phyloP scores from a whole-genome alignment of 2,888 invertebrate genomes.

The Auanema sp. region DNA sequence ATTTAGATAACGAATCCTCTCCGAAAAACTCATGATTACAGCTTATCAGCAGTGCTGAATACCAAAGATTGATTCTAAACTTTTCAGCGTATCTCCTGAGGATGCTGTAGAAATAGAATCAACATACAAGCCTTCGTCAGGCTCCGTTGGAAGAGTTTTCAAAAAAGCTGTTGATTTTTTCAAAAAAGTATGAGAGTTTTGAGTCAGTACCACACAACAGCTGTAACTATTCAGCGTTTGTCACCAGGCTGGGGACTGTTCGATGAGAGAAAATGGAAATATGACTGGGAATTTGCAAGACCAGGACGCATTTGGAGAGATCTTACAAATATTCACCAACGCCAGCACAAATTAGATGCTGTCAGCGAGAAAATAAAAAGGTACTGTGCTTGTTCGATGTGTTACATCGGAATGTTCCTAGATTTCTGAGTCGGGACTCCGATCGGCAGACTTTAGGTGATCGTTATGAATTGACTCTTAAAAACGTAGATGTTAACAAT shows the following conservation, averaged over 20 bases:
- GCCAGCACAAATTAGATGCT: slow-evolving; percentile 13
- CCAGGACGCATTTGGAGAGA: slow-evolving; percentile 23
- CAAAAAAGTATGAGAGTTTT: slow-evolving; percentile 20
- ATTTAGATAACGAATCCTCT: background rate
- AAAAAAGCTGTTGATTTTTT: slow-evolving; percentile 33
- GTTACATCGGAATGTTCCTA: background rate
- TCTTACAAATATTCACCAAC: slow-evolving; percentile 32
- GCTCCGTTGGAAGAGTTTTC: slow-evolving; percentile 30
- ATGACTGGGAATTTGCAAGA: slow-evolving; percentile 39
- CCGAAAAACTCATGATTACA: slow-evolving; percentile 1
- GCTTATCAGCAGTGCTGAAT: background rate
- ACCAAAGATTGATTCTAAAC: too few relatives aligned
- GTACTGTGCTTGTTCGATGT: too few relatives aligned
- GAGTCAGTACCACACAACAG: background rate
- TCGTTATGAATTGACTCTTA: slow-evolving; percentile 33
- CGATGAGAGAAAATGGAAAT: slow-evolving; percentile 29
- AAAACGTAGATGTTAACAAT: slow-evolving; percentile 26
- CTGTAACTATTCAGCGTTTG: slow-evolving; percentile 9
- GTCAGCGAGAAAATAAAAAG: slow-evolving; percentile 31
- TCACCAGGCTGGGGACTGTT: background rate
- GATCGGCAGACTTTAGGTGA: slow-evolving; percentile 29
- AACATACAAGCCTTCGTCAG: slow-evolving; percentile 40
- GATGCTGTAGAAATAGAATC: slow-evolving; percentile 39
- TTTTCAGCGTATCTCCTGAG: slow-evolving; percentile 40
- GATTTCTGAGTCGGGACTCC: slow-evolving; percentile 30